phyloP scores from a whole-genome alignment of 2,888 invertebrate species.

The Alentia gelatinosa region DNA sequence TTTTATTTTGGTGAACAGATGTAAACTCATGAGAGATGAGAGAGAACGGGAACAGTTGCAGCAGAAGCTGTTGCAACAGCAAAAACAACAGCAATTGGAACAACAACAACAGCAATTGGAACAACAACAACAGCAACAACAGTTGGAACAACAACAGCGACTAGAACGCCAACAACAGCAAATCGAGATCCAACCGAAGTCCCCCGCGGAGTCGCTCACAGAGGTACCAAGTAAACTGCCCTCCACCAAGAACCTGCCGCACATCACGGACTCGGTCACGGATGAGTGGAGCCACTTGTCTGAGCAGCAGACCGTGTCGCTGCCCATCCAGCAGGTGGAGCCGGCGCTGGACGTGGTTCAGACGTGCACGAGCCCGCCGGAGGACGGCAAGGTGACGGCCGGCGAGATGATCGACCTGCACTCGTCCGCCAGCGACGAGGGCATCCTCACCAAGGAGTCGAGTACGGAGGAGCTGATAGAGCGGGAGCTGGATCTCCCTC shows the following conservation, averaged over 20 bases:
- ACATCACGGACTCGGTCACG: too few species aligned
- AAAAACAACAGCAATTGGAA: not conserved
- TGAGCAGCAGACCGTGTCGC: not conserved
- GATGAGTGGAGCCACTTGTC: not conserved
- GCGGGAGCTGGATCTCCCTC: conserved; percentile 36
- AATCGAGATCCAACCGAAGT: not conserved
- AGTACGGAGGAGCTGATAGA: conserved; percentile 82
- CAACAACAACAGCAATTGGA: not conserved
- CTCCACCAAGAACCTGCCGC: not conserved
- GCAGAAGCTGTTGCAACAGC: not conserved
- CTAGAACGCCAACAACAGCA: not conserved
- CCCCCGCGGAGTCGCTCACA: not conserved
- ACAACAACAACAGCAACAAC: not conserved
- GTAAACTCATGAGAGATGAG: conserved; percentile 35
- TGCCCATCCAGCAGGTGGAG: not conserved
- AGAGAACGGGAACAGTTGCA: conserved; percentile 11
- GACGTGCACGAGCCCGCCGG: not conserved
- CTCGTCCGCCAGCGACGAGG: conserved; percentile 83
- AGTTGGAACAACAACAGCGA: not conserved
- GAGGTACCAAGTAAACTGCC: not conserved
- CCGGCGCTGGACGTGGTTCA: not conserved
- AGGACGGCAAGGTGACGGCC: not conserved
- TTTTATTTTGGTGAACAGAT: not conserved
- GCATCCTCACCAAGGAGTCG: conserved; percentile 83
- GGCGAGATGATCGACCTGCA: conserved; percentile 71